Evolutionary conservation across 1,140 invertebrate species (phyloP).

Genomic region (Mya arenaria): DNA sequence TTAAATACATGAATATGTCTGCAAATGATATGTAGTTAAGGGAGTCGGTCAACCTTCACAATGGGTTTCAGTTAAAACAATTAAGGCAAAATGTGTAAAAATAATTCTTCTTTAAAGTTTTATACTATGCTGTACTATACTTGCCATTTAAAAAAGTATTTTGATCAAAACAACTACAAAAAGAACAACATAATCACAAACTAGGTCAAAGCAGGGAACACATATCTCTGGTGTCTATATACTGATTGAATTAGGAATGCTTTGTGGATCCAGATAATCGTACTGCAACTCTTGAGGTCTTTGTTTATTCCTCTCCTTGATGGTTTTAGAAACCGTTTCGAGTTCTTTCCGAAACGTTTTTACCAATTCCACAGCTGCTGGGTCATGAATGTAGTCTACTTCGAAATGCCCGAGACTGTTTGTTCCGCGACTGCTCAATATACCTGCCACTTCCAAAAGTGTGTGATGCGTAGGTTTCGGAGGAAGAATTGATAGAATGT

Average conservation of each 20-base stretch:
- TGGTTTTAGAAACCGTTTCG: neutral
- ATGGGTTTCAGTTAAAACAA: too few relatives aligned
- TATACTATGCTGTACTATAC: too few relatives aligned
- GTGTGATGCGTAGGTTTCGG: neutral
- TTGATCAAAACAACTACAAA: too few relatives aligned
- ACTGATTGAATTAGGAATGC: neutral
- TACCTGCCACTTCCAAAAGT: neutral
- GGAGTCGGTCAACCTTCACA: too few relatives aligned
- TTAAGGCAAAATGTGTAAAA: too few relatives aligned
- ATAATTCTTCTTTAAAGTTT: too few relatives aligned
- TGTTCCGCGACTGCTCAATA: neutral
- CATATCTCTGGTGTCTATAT: too few relatives aligned
- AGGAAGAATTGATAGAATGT: neutral
- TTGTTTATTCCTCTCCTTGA: neutral
- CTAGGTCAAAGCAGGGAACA: too few relatives aligned
- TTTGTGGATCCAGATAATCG: neutral
- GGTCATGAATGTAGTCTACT: neutral
- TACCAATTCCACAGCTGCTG: neutral
- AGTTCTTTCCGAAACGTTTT: slow-evolving; percentile 3
- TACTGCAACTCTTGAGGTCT: neutral
- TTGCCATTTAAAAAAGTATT: too few relatives aligned
- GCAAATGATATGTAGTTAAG: too few relatives aligned
- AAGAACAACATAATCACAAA: too few relatives aligned
- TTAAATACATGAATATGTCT: too few relatives aligned
- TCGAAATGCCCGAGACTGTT: slow-evolving; percentile 18